Percentiles rank a stretch among this genome's conserved stretches.
Conservation (phyloP, 2,888 invertebrate species). For the Drosophila kanekoi region DNA sequence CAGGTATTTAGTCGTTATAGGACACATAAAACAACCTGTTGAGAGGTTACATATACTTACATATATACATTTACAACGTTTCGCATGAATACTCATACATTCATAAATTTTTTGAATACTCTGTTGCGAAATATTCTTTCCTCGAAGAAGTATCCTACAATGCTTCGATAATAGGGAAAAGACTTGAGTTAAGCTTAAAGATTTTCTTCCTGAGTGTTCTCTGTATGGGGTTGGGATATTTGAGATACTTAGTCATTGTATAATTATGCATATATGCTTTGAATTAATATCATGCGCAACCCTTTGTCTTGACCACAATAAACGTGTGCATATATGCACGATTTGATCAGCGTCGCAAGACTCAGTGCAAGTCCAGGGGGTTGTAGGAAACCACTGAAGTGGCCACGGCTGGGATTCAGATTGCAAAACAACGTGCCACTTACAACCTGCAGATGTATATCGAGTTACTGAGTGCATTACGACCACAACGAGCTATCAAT, state of each 20-base stretch:
- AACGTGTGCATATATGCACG: constrained; percentile 16
- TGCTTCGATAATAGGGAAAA: too few species aligned
- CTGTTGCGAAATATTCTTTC: too few species aligned
- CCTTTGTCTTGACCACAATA: constrained; percentile 21
- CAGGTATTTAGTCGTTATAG: constrained; percentile 23
- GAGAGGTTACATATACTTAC: not conserved
- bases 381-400: constrained; percentile 69
- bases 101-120: too few species aligned
- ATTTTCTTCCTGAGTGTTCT: not conserved
- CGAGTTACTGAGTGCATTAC: constrained; percentile 41
- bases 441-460: constrained; percentile 68
- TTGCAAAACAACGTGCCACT: constrained; percentile 37
- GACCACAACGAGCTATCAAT: constrained; percentile 31
- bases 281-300: constrained; percentile 27
- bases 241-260: constrained; percentile 21
- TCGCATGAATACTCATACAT: not conserved
- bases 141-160: too few species aligned
- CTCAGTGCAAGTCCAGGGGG: constrained; percentile 1
- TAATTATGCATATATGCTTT: constrained; percentile 20
- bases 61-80: not conserved
- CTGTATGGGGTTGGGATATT: constrained; percentile 8
- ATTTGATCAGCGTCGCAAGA: constrained; percentile 7
- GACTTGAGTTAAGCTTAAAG: not conserved
- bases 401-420: constrained; percentile 43
- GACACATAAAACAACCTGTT: constrained; percentile 8